Percentiles rank a stretch among this genome's conserved stretches.
These are phyloP conservation scores for Paramacrobiotus metropolitanus DNA, from an alignment of 1,140 invertebrate species.

Conservation along the genomic window DNA sequence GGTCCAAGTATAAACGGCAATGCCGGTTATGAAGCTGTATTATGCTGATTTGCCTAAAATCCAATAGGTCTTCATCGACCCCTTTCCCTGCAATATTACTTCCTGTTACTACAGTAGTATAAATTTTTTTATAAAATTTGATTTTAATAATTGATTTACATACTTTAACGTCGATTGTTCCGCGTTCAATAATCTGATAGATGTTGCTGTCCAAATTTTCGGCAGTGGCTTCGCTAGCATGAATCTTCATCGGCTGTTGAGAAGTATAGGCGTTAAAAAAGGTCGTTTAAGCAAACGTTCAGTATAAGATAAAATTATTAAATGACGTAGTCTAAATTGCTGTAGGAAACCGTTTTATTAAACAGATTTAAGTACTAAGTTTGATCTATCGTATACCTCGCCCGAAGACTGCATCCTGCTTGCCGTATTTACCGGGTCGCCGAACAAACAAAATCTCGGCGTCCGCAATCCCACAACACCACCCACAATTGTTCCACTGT, in stretches of 20 bases:
- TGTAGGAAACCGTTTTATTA: too few species aligned
- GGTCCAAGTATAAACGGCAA: too few species aligned
- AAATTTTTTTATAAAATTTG: neutral
- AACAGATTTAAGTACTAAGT: too few species aligned
- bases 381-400: too few species aligned
- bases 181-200: neutral
- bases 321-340: too few species aligned
- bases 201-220: neutral
- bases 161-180: neutral
- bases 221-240: neutral
- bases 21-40: too few species aligned
- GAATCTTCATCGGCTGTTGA: neutral
- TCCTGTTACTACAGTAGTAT: neutral
- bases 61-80: neutral
- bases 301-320: neutral
- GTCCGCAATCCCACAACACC: constrained; percentile 1
- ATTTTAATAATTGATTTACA: neutral
- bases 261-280: neutral
- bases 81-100: neutral
- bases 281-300: neutral
- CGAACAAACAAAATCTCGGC: neutral
- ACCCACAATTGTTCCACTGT: neutral
- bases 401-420: neutral
- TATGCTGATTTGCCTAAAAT: neutral
- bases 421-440: neutral